Base-by-base conservation (phyloP, 2,113 vertebrate species). In the Trichechus manatus region DNA sequence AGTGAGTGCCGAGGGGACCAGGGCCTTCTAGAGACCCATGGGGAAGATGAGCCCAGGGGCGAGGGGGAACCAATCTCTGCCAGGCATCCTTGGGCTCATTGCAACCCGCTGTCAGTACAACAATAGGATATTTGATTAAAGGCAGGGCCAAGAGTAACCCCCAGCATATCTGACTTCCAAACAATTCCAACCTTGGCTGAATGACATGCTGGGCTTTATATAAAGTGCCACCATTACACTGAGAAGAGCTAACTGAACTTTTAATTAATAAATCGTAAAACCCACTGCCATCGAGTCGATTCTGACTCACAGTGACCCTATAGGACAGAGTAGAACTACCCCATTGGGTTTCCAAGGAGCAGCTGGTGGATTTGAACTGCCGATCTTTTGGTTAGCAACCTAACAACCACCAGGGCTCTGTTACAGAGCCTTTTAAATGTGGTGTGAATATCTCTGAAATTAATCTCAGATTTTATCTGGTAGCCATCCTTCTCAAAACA, bases 111-210 rank as follows among this genome's bases (percentile, higher is more conserved):
- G 59, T n/a, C 2, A 14, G 53, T 17, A 29, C 11, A 33, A 4
- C 13, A 5, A 31, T 11, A 5, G 25, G 23, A 33, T 14, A 9
- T 72, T 0, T 72, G 75, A 79, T 3, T 29, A 66, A 87, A 64
- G 44, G 42, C 42, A 4, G 0, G 2, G 75, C 39, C 19, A 6
- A 74, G 53, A 36, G n/a, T 1, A 9, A 42, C 17, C 29, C 13
- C 7, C 23, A 25, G 83, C 47, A 10, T 0, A 0, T 0, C 61
- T 4, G 75, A 72, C 39, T 29, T 53, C 79, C 19, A 27, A 7
- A 27, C 11, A 5, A 22, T 19, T 2, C 0, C 31, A 20, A 29
- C 2, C 2, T 17, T 11, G 10, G 25, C 27, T 1, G 3, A 15
- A 4, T n/a, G 80, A 15, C 14, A 5, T 0, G 17, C 23, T 1